Evolutionary conservation across 2,888 invertebrate species (phyloP).

Genomic region (Tachina grossa): DNA sequence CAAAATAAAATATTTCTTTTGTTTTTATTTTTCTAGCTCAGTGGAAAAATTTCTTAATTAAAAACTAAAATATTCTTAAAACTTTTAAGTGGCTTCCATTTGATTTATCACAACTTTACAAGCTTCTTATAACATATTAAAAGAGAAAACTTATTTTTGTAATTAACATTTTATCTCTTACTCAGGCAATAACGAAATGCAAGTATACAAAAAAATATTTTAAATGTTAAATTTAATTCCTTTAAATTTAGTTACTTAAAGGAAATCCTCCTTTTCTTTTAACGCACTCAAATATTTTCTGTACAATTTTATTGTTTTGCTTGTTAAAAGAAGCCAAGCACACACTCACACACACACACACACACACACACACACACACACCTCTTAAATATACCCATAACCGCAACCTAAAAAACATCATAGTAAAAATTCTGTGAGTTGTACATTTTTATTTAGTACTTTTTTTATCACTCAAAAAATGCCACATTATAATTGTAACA

Average conservation of each 20-base stretch:
- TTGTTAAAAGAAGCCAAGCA: background rate
- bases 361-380: background rate
- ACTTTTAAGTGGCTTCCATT: background rate
- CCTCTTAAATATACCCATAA: too few relatives aligned
- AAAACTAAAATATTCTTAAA: background rate
- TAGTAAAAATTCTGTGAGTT: background rate
- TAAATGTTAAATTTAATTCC: constrained; percentile 49
- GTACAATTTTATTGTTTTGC: constrained; percentile 29
- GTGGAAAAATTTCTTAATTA: background rate
- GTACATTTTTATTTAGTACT: background rate
- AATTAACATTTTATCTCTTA: background rate
- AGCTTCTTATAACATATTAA: background rate
- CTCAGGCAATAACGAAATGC: background rate
- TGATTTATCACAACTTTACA: background rate
- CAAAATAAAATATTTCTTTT: too few relatives aligned
- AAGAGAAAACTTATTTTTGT: background rate
- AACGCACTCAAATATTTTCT: constrained; percentile 46
- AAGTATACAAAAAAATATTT: background rate
- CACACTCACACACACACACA: background rate
- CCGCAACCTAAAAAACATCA: too few relatives aligned
- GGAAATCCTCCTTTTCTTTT: constrained; percentile 56
- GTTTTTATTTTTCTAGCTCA: background rate
- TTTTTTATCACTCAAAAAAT: background rate
- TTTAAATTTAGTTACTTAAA: constrained; percentile 52
- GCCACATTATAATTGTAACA: background rate